These are phyloP conservation scores for Xiphorhynchus elegans DNA, from an alignment of 2,113 vertebrate genomes.

Conservation along the genomic window DNA sequence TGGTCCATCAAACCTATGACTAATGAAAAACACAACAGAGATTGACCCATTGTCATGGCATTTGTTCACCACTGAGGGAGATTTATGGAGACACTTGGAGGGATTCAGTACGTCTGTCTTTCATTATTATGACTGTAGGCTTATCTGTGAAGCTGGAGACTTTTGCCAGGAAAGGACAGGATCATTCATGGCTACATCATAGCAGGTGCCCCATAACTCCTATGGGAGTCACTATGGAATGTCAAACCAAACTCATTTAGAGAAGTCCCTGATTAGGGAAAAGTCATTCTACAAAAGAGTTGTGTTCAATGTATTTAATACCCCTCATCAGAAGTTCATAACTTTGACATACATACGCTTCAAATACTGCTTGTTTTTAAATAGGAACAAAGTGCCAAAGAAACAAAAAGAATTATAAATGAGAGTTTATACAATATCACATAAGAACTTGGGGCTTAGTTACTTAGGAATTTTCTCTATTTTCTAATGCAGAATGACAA, in stretches of 20 bases:
- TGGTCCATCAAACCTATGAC: neutral
- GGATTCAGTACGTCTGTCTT: neutral
- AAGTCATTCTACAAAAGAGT: neutral
- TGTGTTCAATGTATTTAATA: neutral
- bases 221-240: too few species aligned
- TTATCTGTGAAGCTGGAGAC: neutral
- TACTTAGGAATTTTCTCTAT: neutral
- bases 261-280: neutral
- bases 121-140: neutral
- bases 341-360: neutral
- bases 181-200: neutral
- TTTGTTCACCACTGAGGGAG: neutral
- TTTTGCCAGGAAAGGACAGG: neutral
- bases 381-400: neutral
- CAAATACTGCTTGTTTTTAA: neutral
- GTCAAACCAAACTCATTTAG: neutral
- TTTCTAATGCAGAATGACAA: neutral
- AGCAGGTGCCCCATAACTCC: neutral
- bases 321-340: neutral
- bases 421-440: neutral
- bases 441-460: neutral
- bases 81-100: neutral
- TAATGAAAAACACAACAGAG: neutral
- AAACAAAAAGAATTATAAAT: neutral
- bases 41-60: neutral